Conservation (phyloP, 1,140 invertebrate species). For the Microplitis demolitor region DNA sequence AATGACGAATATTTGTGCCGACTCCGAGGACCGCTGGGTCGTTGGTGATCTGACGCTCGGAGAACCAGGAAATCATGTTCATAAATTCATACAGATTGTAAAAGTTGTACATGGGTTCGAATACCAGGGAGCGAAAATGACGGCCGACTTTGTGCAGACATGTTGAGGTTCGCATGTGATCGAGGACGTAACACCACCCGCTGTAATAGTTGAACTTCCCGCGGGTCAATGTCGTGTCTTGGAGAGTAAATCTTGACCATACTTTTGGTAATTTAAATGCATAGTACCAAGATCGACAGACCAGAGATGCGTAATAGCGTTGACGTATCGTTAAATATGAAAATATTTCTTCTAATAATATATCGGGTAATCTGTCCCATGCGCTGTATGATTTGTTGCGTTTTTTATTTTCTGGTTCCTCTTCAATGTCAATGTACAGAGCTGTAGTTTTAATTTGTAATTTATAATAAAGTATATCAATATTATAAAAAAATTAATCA, state of each 20-base stretch:
- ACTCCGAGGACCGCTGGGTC: conserved; percentile 57
- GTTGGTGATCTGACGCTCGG: conserved; percentile 58
- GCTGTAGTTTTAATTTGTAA: conserved; percentile 52
- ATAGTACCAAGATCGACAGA: conserved; percentile 72
- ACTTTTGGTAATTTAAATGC: conserved; percentile 77
- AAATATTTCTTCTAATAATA: conserved; percentile 80
- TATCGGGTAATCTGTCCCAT: conserved; percentile 76
- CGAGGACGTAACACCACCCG: conserved; percentile 80
- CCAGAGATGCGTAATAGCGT: conserved; percentile 76
- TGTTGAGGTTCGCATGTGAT: conserved; percentile 75
- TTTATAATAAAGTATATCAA: conserved; percentile 22
- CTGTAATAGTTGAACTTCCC: conserved; percentile 82
- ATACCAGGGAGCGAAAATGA: conserved; percentile 70
- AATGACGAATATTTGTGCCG: conserved; percentile 65
- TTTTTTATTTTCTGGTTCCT: conserved; percentile 55
- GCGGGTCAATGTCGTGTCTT: conserved; percentile 75
- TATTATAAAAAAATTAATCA: not conserved
- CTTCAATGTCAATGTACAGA: conserved; percentile 66
- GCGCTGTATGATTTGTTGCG: conserved; percentile 58
- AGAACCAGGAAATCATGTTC: conserved; percentile 78
- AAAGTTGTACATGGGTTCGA: conserved; percentile 79
- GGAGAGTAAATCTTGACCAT: conserved; percentile 75
- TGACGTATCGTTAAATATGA: conserved; percentile 71
- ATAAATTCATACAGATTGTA: conserved; percentile 86
- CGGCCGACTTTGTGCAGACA: conserved; percentile 75